Evolutionary conservation across 2,888 invertebrate genomes (phyloP).

Genomic region (Lysandra bellargus): DNA sequence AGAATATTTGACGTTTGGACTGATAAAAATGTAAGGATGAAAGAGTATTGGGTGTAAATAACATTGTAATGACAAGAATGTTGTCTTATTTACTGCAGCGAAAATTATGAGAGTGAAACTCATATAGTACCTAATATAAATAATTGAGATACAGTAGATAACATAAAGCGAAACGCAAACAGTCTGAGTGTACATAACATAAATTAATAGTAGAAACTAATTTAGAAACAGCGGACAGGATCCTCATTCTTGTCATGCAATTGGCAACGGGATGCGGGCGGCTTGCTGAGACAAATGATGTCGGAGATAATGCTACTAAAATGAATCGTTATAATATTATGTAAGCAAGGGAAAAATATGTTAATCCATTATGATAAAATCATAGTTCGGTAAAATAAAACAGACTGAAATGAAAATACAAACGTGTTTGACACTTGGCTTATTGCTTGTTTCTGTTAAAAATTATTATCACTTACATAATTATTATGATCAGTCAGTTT

Average conservation of each 20-base stretch:
- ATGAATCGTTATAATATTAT: constrained; percentile 10
- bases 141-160: neutral
- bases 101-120: neutral
- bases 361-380: neutral
- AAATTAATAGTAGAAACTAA: constrained; percentile 29
- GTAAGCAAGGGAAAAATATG: neutral
- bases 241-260: constrained; percentile 36
- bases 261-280: constrained; percentile 47
- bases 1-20: neutral
- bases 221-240: constrained; percentile 28
- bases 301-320: constrained; percentile 35
- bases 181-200: neutral
- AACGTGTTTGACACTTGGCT: neutral
- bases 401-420: neutral
- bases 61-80: neutral
- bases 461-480: neutral
- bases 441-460: neutral
- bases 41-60: too few relatives aligned
- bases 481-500: neutral
- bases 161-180: neutral
- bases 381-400: neutral
- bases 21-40: neutral
- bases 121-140: neutral
- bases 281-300: constrained; percentile 47
- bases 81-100: neutral